phyloP scores from a whole-genome alignment of 2,888 invertebrate species.

The Pristionchus mayeri region DNA sequence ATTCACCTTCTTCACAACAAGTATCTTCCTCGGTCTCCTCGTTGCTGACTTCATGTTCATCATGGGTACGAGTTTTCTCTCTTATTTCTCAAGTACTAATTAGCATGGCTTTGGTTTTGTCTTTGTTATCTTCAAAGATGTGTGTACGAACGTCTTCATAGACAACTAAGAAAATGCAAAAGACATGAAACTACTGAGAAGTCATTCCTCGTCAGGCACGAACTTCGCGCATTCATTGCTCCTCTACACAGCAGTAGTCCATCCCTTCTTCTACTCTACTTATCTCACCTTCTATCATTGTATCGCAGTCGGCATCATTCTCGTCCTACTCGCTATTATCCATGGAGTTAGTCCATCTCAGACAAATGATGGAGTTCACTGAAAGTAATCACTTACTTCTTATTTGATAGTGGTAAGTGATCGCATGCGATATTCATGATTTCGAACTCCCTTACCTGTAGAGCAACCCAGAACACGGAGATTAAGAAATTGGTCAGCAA shows the following conservation, averaged over 20 bases:
- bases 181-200: too few species aligned
- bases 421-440: too few species aligned
- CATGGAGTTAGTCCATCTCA: neutral
- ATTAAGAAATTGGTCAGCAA: too few species aligned
- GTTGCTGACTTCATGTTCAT: conserved; percentile 18
- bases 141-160: neutral
- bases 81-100: too few species aligned
- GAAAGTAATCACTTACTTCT: too few species aligned
- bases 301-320: neutral
- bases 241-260: conserved; percentile 16
- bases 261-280: conserved; percentile 15
- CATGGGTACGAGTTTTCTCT: neutral
- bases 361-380: too few species aligned
- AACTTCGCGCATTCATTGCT: conserved; percentile 7
- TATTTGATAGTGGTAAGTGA: too few species aligned
- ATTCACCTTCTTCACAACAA: conserved; percentile 12
- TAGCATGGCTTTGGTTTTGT: neutral
- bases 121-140: neutral
- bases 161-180: too few species aligned
- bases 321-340: neutral
- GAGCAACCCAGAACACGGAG: too few species aligned
- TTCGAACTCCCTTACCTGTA: too few species aligned
- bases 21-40: conserved; percentile 1
- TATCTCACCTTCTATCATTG: conserved; percentile 30
- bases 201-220: neutral